Percentiles rank a stretch among this genome's conserved stretches.
These are phyloP conservation scores for Axea sp. DNA, from an alignment of 2,888 invertebrate genomes.

Conservation along the genomic window DNA sequence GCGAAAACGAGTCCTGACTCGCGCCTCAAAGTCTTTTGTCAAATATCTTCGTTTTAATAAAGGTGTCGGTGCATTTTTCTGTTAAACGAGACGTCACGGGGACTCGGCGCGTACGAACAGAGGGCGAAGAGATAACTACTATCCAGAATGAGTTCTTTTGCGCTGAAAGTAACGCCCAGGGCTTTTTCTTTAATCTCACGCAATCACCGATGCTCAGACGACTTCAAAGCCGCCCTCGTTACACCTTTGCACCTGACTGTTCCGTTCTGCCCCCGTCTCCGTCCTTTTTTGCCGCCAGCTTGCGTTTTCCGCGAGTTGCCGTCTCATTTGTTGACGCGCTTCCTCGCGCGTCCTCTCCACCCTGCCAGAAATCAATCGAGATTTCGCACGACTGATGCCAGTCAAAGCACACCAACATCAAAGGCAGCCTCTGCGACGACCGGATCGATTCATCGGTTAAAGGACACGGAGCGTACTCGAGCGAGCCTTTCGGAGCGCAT, in stretches of 20 bases:
- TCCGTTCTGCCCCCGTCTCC: conserved; percentile 8
- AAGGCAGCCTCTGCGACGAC: conserved; percentile 26
- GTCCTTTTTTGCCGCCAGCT: conserved; percentile 6
- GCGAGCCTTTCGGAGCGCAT: conserved; percentile 6
- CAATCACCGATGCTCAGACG: conserved; percentile 63
- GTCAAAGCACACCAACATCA: conserved; percentile 53
- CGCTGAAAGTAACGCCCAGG: conserved; percentile 57
- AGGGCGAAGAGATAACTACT: conserved; percentile 55
- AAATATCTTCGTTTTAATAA: conserved; percentile 20
- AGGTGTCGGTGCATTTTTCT: conserved; percentile 42
- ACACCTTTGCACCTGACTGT: conserved; percentile 59
- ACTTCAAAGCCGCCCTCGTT: conserved; percentile 64
- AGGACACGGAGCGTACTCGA: conserved; percentile 33
- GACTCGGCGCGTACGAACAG: conserved; percentile 7
- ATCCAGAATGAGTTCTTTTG: conserved; percentile 60
- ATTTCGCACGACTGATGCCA: conserved; percentile 52
- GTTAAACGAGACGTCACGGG: conserved; percentile 42
- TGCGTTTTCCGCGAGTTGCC: conserved; percentile 8
- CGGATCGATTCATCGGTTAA: conserved; percentile 43
- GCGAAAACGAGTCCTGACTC: neutral
- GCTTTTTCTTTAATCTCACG: conserved; percentile 63
- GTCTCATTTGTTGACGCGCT: conserved; percentile 43
- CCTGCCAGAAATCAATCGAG: conserved; percentile 35
- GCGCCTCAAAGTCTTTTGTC: conserved; percentile 5
- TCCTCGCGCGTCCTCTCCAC: neutral